Base-by-base conservation (phyloP, 2,888 invertebrate species). In the Herminia tarsipennalis region DNA sequence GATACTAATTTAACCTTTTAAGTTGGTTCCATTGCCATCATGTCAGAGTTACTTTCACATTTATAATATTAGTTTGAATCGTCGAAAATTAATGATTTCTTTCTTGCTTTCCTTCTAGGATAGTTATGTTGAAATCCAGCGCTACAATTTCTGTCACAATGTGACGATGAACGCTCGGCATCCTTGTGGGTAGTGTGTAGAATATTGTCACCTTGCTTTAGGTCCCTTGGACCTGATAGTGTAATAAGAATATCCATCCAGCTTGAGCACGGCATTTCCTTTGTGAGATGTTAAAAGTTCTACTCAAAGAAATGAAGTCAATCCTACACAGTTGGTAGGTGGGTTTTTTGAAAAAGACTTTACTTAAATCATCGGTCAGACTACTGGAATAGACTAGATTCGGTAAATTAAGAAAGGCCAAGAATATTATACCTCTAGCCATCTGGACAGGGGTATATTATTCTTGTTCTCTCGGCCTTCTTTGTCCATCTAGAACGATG, bases 141-240 rank as follows among this genome's bases (percentile, higher is more conserved):
- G 10, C 5, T 20, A 37, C 3, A 4, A 65, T 35, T 24, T 41
- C 6, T 50, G 25, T 0, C 42, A 46, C 1, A 56, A 1, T 0
- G 51, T 64, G 5, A 43, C 25, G 1, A 65, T 3, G n/a, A 25
- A 40, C 0, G 59, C 56, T 2, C 35, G 24, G 29, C 65, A 67
- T 0, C 69, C 58, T 8, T 29, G 36, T 1, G 35, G 30, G 16
- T 48, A 48, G 45, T 73, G 66, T 0, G 63, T 69, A 5, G 70
- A 67, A 21, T 73, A 77, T n/a, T 56, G 38, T 70, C 73, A 77
- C 8, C 63, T 33, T 16, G 8, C 17, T 21, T 43, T 43, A 3
- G 9, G 3, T 27, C 13, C 17, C 9, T 18, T 21, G 6, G 17
- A 21, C 5, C 6, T 16, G 2, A 30, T 10, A 1, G 41, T n/a